Evolutionary conservation across 2,888 invertebrate species (phyloP).

Genomic region (Drosophila acutilabella): DNA sequence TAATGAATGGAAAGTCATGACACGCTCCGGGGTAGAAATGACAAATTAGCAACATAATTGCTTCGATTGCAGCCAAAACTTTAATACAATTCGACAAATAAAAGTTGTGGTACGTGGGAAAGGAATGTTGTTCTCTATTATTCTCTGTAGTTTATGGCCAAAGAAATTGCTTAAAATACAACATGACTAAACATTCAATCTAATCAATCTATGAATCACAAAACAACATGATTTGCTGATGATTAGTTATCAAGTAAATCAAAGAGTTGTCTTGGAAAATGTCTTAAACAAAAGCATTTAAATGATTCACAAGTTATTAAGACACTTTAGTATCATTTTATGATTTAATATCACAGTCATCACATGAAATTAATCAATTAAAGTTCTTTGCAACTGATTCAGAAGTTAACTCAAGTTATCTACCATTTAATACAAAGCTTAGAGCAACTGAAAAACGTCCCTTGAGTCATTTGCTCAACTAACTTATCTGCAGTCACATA

Average conservation of each 20-base stretch:
- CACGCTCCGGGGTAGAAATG: constrained; percentile 65
- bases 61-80: constrained; percentile 12
- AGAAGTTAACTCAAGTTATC: not conserved
- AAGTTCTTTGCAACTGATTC: not conserved
- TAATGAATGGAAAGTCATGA: constrained; percentile 61
- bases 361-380: not conserved
- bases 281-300: not conserved
- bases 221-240: not conserved
- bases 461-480: constrained; percentile 32
- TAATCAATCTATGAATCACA: constrained; percentile 2
- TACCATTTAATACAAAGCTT: not conserved
- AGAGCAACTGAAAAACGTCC: not conserved
- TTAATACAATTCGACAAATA: not conserved
- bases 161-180: constrained; percentile 4
- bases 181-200: constrained; percentile 13
- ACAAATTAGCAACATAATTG: constrained; percentile 69
- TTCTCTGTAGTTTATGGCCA: not conserved
- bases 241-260: not conserved
- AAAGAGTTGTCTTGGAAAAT: too few species aligned
- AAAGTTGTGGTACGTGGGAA: constrained; percentile 42
- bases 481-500: constrained; percentile 62
- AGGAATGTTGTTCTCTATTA: constrained; percentile 23
- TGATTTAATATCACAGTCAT: too few species aligned
- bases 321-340: too few species aligned
- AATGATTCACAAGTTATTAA: not conserved